Evolutionary conservation across 2,888 invertebrate species (phyloP), one percentile per base, ranked within the genome.

Genomic region (Mactromeris polynyma): DNA sequence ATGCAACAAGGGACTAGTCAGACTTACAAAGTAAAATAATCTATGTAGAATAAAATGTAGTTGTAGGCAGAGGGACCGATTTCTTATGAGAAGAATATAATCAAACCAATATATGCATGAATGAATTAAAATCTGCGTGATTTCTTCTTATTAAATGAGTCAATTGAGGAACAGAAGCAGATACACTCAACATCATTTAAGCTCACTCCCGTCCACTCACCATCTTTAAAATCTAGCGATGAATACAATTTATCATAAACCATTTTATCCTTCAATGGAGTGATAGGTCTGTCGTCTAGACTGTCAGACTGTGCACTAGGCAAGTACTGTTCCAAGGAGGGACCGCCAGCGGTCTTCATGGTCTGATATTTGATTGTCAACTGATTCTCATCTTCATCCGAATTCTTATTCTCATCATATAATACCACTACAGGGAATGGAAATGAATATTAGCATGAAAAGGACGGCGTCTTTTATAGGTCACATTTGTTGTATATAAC

Each of bases 221-320:
- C 96, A 95, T 96, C 96, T 94, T 96, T 95, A 92, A 96, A 96
- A 94, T 96, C 96, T 78, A 96, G 93, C n/a, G 96, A 95, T 46
- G 96, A 96, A 85, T 95, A 86, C 82, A 89, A 89, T 42, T 91
- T 83, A 88, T 95, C 92, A 92, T 96, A 96, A 64, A 96, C 94
- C 95, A 96, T 96, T 87, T 90, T 94, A 93, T 96, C 94, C 81
- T 93, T 95, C 95, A 96, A 93, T 14, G 96, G 96, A 6, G 96
- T 96, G 78, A 96, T 96, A 21, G 96, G 96, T 89, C 96, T 92
- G 36, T 96, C 96, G 78, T 96, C 96, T 11, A 80, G 87, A n/a
- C 96, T 94, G 42, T 95, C 95, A 14, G 90, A 81, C 4, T 87
- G 69, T 36, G 51, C 42, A 6, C 78, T 36, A 40, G 89, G 90